phyloP scores from a whole-genome alignment of 1,140 invertebrate species.

The Trichomalopsis sarcophagae region DNA sequence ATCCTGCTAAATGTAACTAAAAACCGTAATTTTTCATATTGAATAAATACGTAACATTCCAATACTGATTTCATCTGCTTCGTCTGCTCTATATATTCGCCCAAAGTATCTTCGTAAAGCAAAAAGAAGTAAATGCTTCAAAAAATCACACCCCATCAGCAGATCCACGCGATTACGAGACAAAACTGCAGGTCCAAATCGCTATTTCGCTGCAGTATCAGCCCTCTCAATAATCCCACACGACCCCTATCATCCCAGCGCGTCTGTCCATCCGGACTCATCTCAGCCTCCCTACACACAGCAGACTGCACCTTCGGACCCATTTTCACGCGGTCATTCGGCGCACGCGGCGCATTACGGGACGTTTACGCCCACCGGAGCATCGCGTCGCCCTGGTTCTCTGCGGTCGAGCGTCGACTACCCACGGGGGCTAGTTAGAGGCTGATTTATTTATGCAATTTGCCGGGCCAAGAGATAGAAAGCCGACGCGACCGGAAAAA shows the following conservation, averaged over 20 bases:
- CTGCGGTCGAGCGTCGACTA: neutral
- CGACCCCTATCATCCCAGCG: neutral
- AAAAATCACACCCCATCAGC: too few species aligned
- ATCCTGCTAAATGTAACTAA: too few species aligned
- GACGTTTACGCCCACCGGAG: constrained; percentile 7
- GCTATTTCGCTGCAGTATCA: too few species aligned
- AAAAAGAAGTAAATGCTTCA: too few species aligned
- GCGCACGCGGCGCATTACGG: constrained; percentile 12
- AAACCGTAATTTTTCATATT: too few species aligned
- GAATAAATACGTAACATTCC: too few species aligned
- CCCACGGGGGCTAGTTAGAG: constrained; percentile 18
- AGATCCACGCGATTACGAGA: too few species aligned
- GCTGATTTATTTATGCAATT: constrained; percentile 38
- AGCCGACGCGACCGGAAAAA: neutral
- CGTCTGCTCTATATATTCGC: too few species aligned
- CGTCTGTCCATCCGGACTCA: constrained; percentile 6
- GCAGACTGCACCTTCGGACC: neutral
- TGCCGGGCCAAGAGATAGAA: neutral
- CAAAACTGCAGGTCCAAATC: too few species aligned
- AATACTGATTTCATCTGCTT: too few species aligned
- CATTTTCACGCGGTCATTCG: constrained; percentile 1
- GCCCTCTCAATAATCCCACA: too few species aligned
- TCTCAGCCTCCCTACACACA: neutral
- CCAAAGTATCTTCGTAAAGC: too few species aligned
- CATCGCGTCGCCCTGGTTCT: neutral